Conservation (phyloP, 2,113 vertebrate species). For the Lanius ludovicianus region DNA sequence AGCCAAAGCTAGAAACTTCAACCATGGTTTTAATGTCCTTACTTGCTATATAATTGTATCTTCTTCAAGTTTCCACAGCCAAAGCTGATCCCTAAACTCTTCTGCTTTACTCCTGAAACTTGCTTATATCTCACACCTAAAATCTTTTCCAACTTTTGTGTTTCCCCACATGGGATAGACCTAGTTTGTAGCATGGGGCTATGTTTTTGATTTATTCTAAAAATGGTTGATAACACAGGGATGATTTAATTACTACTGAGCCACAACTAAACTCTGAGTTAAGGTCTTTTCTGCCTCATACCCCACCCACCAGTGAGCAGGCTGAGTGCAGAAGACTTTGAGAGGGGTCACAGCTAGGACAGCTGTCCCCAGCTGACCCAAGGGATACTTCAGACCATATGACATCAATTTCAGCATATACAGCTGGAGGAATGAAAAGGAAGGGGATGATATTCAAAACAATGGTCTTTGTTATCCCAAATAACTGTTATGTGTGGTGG, state of each 20-base stretch:
- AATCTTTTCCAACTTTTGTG: too few relatives aligned
- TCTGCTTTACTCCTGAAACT: too few relatives aligned
- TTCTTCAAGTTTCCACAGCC: too few relatives aligned
- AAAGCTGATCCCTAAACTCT: too few relatives aligned
- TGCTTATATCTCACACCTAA: too few relatives aligned
- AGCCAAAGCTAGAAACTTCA: too few relatives aligned
- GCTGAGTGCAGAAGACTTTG: too few relatives aligned
- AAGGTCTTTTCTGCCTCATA: neutral
- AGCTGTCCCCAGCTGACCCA: neutral
- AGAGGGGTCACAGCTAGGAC: too few relatives aligned
- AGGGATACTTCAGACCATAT: neutral
- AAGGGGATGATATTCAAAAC: neutral
- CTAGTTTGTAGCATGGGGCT: neutral
- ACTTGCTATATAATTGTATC: too few relatives aligned
- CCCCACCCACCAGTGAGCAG: neutral
- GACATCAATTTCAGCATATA: neutral
- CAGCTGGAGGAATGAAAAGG: neutral
- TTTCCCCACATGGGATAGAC: too few relatives aligned
- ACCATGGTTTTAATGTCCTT: too few relatives aligned
- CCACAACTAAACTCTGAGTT: neutral
- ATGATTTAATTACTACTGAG: neutral
- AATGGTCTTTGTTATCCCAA: neutral
- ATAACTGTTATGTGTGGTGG: neutral
- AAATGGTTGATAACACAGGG: neutral
- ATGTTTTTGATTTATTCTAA: neutral